Percentiles rank a stretch among this genome's conserved stretches.
These are phyloP conservation scores for Turdus rufiventris DNA, from an alignment of 2,113 vertebrate species.

Conservation along the genomic window DNA sequence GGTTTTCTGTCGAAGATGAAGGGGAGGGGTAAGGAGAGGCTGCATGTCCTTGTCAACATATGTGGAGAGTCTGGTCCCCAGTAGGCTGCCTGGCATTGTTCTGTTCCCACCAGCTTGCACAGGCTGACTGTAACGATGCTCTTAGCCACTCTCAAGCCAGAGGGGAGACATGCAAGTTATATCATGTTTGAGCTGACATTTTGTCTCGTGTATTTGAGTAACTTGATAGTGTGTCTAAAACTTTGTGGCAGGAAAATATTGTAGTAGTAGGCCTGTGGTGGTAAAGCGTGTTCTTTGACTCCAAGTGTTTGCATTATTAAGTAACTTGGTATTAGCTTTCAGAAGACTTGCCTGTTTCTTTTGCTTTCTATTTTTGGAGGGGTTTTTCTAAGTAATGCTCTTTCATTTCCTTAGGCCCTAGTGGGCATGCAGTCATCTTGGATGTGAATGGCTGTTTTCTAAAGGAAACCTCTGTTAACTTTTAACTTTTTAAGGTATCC, in stretches of 20 bases:
- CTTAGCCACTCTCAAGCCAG: background rate
- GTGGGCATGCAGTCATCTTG: background rate
- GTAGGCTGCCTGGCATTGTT: background rate
- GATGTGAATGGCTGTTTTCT: background rate
- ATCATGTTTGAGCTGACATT: background rate
- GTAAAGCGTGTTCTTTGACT: background rate
- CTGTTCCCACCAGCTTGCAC: background rate
- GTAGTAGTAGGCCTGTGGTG: background rate
- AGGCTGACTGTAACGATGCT: accelerated
- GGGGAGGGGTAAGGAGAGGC: background rate
- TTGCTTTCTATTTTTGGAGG: background rate
- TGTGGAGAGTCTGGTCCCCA: accelerated
- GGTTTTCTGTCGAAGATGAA: background rate
- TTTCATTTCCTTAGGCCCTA: background rate
- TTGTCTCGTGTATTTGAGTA: background rate
- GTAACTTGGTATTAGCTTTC: background rate
- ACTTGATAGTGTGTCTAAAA: background rate
- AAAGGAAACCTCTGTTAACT: background rate
- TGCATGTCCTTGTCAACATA: accelerated
- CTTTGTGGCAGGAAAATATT: background rate
- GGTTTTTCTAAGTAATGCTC: background rate
- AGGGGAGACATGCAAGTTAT: accelerated
- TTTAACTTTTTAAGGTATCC: background rate
- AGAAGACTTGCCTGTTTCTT: background rate
- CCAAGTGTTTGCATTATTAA: background rate